Evolutionary conservation across 2,113 vertebrate species (phyloP).

Genomic region (Calyptomena viridis): DNA sequence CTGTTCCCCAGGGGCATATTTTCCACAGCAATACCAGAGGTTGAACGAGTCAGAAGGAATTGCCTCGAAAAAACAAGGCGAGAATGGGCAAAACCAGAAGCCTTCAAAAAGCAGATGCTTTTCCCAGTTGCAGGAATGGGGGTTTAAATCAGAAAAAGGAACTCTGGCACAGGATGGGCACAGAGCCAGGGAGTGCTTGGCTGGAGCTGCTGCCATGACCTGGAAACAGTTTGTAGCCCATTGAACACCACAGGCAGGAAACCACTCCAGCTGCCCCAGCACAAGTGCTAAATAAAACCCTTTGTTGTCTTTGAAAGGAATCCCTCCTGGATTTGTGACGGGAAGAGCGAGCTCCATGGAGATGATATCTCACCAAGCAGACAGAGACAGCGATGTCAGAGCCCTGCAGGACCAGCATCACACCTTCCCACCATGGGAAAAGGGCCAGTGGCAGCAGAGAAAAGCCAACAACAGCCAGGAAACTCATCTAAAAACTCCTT

Average conservation of each 20-base stretch:
- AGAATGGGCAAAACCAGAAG: not conserved
- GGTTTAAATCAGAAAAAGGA: not conserved
- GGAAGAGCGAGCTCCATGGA: not conserved
- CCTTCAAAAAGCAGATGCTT: not conserved
- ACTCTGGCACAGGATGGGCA: not conserved
- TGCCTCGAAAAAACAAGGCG: not conserved
- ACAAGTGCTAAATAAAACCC: not conserved
- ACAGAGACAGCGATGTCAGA: not conserved
- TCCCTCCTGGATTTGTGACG: not conserved
- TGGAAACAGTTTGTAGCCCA: not conserved
- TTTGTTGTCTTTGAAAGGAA: not conserved
- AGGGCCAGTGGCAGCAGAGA: too few relatives aligned
- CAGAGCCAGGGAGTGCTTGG: not conserved
- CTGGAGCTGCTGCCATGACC: not conserved
- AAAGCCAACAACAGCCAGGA: accelerated
- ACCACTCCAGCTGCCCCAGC: not conserved
- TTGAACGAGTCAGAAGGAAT: not conserved
- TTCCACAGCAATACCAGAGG: not conserved
- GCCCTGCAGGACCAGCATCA: not conserved
- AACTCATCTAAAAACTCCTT: not conserved
- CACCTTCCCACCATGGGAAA: accelerated
- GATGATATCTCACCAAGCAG: not conserved
- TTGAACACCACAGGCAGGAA: not conserved
- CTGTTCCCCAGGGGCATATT: not conserved
- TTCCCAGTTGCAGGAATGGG: accelerated